Base-by-base conservation (phyloP, 2,797 vertebrate species). In the Lophura swinhoii region DNA sequence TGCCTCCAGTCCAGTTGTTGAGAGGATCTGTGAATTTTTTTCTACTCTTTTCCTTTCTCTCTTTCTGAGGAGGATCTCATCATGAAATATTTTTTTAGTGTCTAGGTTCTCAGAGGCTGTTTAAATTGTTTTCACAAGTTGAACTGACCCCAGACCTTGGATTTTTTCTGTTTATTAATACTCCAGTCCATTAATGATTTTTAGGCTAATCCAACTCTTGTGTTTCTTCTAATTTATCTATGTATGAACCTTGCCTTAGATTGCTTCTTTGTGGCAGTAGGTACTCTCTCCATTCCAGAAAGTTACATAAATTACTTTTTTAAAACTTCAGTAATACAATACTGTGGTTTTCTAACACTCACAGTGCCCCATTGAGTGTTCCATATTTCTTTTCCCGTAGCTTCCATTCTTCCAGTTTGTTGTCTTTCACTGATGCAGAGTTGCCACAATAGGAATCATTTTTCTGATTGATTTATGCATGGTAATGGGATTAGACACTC, bases 361-460 rank as follows among this genome's bases (percentile, higher is more conserved):
- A 72, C 18, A 79, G 16, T 80, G 12, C 6, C 87, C 75, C 56
- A 68, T 46, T 73, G 78, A 93, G 84, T 93, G 23, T 24, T 56
- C 35, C 69, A 46, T 8, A 63, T 91, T 93, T 91, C 74, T 84
- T 51, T 63, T 90, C 55, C 71, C 60, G 55, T 92, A 70, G 26
- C 44, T 83, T 89, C 48, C 51, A 71, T 76, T 48, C 66, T 93
- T 92, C 55, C 64, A 89, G 51, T 72, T 92, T 13, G 9, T 53
- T 87, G 58, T 87, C 81, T 82, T 39, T 79, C 71, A 70, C 60
- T 43, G n/a, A 29, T 82, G 66, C 8, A 87, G 79, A 92, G 84
- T 82, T 87, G 4, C 62, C 87, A 87, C 12, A 23, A 60, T 58
- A 33, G 9, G 73, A 88, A 39, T 10, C 12, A 41, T 58, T 69